phyloP scores from a whole-genome alignment of 1,140 invertebrate genomes.

The Heliconius congener region DNA sequence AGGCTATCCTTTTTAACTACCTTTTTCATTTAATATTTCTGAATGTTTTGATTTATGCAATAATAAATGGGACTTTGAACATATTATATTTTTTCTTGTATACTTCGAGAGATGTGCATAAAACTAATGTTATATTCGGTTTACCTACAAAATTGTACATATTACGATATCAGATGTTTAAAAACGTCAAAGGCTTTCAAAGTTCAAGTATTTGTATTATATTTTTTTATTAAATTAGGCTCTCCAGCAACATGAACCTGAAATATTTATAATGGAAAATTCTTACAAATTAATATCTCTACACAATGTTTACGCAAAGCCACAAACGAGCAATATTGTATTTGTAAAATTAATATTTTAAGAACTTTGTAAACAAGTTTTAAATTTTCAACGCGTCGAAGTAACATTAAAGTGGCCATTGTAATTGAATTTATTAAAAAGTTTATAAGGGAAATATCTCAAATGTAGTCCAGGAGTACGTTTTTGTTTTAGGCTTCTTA shows the following conservation, averaged over 20 bases:
- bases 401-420: conserved; percentile 15
- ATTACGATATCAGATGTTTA: too few species aligned
- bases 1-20: too few species aligned
- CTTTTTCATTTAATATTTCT: too few species aligned
- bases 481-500: background rate
- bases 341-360: conserved; percentile 3
- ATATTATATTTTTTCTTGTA: too few species aligned
- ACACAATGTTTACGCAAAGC: background rate
- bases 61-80: too few species aligned
- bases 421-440: conserved; percentile 31
- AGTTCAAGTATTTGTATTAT: background rate
- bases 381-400: conserved; percentile 12
- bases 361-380: background rate
- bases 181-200: background rate
- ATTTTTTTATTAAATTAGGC: too few species aligned
- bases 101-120: too few species aligned
- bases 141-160: too few species aligned
- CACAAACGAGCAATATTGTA: background rate
- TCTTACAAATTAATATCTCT: background rate
- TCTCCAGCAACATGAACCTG: too few species aligned
- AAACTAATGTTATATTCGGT: too few species aligned
- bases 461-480: background rate
- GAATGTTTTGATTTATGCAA: too few species aligned
- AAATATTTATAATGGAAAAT: background rate
- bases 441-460: conserved; percentile 22